Conservation (phyloP, 2,113 vertebrate genomes). For the Empidonax alnorum region DNA sequence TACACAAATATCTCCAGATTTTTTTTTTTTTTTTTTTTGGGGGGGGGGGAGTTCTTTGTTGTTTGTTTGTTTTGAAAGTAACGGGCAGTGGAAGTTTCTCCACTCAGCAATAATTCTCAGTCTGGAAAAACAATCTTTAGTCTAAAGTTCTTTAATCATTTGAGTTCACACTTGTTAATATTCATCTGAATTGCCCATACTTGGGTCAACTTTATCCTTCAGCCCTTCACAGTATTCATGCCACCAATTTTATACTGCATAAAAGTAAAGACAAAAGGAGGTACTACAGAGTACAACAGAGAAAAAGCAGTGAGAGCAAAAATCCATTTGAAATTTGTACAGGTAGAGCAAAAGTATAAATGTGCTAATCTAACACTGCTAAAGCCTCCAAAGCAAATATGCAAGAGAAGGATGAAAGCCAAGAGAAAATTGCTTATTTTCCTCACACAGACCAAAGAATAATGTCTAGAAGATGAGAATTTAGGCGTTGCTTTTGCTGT, state of each 20-base stretch:
- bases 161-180: neutral
- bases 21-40: neutral
- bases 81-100: neutral
- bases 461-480: neutral
- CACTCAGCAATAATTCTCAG: neutral
- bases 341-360: neutral
- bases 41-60: fast-evolving
- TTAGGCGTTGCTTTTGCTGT: neutral
- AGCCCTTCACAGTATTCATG: neutral
- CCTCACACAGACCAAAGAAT: neutral
- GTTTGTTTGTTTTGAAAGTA: neutral
- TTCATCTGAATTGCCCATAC: neutral
- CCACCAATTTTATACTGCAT: neutral
- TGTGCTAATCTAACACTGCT: neutral
- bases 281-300: neutral
- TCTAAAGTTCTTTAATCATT: neutral
- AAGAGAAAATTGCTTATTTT: neutral
- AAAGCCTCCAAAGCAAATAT: neutral
- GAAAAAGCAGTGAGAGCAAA: neutral
- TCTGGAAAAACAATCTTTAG: neutral
- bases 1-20: neutral
- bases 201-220: neutral
- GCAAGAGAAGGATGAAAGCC: neutral
- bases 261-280: neutral
- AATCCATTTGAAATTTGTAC: neutral